phyloP scores from a whole-genome alignment of 2,888 invertebrate genomes.

The Apamea sordens region DNA sequence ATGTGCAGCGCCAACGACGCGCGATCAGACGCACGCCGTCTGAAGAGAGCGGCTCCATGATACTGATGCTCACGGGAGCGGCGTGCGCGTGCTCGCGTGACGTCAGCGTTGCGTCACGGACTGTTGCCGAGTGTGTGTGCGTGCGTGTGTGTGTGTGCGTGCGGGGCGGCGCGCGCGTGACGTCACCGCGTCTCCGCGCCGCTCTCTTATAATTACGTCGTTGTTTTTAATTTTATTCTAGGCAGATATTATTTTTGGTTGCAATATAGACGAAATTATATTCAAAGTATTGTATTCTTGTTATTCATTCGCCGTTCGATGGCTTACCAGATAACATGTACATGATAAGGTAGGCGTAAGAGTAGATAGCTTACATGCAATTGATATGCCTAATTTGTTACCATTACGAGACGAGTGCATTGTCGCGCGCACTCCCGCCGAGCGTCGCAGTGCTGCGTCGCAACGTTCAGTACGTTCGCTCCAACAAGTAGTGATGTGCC shows the following conservation, averaged over 20 bases:
- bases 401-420: conserved; percentile 56
- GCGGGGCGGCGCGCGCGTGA: conserved; percentile 10
- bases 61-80: background rate
- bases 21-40: background rate
- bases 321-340: conserved; percentile 56
- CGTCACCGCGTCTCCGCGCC: conserved; percentile 13
- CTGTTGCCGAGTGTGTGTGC: conserved; percentile 38
- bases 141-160: conserved; percentile 25
- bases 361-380: conserved; percentile 73
- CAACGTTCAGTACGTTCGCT: background rate
- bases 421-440: background rate
- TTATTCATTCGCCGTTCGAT: conserved; percentile 66
- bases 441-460: background rate
- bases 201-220: conserved; percentile 54
- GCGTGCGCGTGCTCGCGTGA: conserved; percentile 18
- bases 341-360: conserved; percentile 58
- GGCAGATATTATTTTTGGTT: conserved; percentile 79
- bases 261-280: conserved; percentile 71
- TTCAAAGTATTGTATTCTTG: conserved; percentile 61
- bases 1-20: conserved; percentile 13
- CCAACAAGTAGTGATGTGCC: background rate
- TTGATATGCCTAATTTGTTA: conserved; percentile 77
- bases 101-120: conserved; percentile 14
- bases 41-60: background rate
- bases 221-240: conserved; percentile 84